phyloP scores from a whole-genome alignment of 2,888 invertebrate genomes.

The Macrosiphum euphorbiae region DNA sequence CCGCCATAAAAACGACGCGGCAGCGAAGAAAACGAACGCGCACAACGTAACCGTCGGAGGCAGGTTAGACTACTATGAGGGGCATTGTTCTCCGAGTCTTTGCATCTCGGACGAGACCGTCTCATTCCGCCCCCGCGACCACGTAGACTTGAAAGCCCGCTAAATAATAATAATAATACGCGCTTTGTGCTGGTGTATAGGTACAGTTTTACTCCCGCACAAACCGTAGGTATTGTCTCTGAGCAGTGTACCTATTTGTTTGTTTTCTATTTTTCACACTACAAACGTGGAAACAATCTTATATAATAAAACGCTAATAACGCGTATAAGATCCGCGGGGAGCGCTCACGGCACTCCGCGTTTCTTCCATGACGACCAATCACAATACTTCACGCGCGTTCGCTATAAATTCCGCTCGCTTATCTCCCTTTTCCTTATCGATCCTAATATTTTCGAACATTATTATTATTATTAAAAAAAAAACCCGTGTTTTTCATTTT shows the following conservation, averaged over 20 bases:
- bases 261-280: not conserved
- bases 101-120: not conserved
- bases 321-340: no score
- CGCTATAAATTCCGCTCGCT: no score
- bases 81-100: conserved; percentile 11
- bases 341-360: no score
- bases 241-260: not conserved
- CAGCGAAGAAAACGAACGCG: not conserved
- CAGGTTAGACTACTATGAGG: not conserved
- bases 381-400: no score
- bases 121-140: not conserved
- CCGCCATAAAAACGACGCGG: conserved; percentile 47
- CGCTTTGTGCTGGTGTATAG: not conserved
- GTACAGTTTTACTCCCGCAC: no score
- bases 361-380: no score
- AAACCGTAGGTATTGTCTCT: not conserved
- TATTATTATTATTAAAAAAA: no score
- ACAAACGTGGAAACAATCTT: not conserved
- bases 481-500: no score
- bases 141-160: not conserved
- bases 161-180: not conserved
- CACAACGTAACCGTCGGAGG: not conserved
- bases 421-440: no score
- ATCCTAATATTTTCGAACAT: no score
- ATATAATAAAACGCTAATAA: no score